Evolutionary conservation across 2,113 vertebrate species (phyloP).

Genomic region (Paedocypris sp.): DNA sequence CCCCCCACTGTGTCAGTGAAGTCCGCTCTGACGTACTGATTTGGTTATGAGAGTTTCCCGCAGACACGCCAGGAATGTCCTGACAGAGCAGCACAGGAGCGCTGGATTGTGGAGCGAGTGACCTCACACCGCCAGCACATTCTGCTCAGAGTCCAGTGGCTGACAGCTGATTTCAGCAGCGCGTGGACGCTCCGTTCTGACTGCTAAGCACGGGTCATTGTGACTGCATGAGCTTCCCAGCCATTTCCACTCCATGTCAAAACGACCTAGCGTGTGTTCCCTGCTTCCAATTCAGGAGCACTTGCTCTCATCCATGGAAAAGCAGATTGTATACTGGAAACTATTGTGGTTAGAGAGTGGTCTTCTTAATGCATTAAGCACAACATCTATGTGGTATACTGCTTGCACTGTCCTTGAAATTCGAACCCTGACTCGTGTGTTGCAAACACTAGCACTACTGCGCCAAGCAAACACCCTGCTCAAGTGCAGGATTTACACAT

Average conservation of each 20-base stretch:
- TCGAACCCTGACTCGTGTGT: no score
- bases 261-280: background rate
- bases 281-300: background rate
- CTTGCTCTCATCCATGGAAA: background rate
- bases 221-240: background rate
- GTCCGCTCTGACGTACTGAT: background rate
- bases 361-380: no score
- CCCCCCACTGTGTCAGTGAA: no score
- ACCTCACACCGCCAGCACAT: conserved; percentile 14
- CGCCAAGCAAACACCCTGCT: background rate
- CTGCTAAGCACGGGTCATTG: conserved; percentile 1
- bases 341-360: background rate
- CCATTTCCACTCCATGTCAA: background rate
- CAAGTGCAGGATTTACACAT: no score
- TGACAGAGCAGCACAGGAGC: conserved; percentile 25
- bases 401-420: no score
- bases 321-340: background rate
- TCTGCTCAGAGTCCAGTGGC: conserved; percentile 8
- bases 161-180: background rate
- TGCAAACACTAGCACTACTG: no score
- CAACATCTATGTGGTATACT: no score
- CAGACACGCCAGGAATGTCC: conserved; percentile 16
- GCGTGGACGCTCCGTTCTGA: background rate
- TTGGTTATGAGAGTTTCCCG: background rate
- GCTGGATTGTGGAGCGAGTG: conserved; percentile 7